Conservation (phyloP, 1,140 invertebrate genomes). For the Calliopsis andreniformis region DNA sequence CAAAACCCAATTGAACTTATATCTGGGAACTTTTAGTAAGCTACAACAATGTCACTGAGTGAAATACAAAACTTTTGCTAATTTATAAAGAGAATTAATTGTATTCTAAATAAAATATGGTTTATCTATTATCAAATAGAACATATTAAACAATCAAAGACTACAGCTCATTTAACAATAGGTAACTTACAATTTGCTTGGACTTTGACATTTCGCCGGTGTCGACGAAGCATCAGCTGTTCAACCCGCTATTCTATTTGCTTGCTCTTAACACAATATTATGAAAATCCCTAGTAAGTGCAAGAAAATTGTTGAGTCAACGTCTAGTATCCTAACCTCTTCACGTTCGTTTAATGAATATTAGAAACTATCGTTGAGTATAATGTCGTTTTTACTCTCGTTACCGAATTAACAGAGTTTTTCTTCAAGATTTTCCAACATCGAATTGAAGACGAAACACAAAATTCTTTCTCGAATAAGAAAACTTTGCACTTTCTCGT, state of each 20-base stretch:
- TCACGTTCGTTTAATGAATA: slow-evolving; percentile 4
- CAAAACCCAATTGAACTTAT: not conserved
- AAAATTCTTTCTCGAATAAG: not conserved
- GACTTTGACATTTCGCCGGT: slow-evolving; percentile 82
- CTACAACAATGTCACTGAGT: slow-evolving; percentile 24
- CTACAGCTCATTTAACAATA: not conserved
- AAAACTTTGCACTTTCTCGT: not conserved
- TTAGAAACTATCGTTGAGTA: not conserved
- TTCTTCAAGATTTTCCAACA: not conserved
- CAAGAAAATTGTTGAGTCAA: slow-evolving; percentile 78
- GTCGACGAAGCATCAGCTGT: slow-evolving; percentile 78
- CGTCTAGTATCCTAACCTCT: slow-evolving; percentile 69
- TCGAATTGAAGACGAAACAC: too few species aligned
- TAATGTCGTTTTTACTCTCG: not conserved
- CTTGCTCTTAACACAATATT: slow-evolving; percentile 54
- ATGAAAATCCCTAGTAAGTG: slow-evolving; percentile 72
- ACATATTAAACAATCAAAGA: not conserved
- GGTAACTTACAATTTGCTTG: slow-evolving; percentile 79
- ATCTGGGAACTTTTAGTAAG: slow-evolving; percentile 46
- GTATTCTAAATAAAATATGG: not conserved
- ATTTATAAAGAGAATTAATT: not conserved
- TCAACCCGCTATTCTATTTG: slow-evolving; percentile 72
- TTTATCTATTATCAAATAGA: not conserved
- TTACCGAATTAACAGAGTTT: not conserved
- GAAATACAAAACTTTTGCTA: slow-evolving; percentile 1